These are phyloP conservation scores for Danionella dracula DNA, from an alignment of 2,797 vertebrate genomes.

Conservation along the genomic window DNA sequence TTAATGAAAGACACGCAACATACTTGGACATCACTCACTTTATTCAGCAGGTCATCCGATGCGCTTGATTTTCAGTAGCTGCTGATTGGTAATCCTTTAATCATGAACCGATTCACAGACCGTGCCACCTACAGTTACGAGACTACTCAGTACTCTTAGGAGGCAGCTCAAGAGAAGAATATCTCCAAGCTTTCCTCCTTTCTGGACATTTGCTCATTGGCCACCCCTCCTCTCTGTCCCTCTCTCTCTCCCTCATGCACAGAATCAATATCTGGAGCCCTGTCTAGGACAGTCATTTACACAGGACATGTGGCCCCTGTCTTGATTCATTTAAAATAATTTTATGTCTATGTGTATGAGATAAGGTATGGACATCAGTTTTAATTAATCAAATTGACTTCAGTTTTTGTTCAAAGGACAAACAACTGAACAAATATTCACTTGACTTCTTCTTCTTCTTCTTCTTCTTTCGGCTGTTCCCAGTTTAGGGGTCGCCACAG, in stretches of 20 bases:
- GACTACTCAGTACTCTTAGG: slow-evolving; percentile 40
- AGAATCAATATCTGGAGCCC: slow-evolving; percentile 24
- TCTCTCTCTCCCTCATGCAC: slow-evolving; percentile 2
- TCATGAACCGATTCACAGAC: slow-evolving; percentile 50
- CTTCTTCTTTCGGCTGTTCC: no score
- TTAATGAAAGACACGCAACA: background rate
- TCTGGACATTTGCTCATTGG: slow-evolving; percentile 33
- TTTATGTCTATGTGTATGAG: no score
- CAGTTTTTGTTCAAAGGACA: background rate
- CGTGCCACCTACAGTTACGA: slow-evolving; percentile 71
- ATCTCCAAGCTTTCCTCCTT: slow-evolving; percentile 31
- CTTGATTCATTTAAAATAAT: background rate
- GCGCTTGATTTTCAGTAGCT: slow-evolving; percentile 41
- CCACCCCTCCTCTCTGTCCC: slow-evolving; percentile 12
- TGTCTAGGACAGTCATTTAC: slow-evolving; percentile 13
- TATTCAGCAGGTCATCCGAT: slow-evolving; percentile 39
- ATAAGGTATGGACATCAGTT: background rate
- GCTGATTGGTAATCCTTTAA: slow-evolving; percentile 60
- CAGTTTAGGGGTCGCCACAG: no score
- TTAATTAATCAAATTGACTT: background rate
- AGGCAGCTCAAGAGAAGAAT: slow-evolving; percentile 35
- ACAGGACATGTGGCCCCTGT: background rate
- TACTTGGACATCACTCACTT: slow-evolving; percentile 57
- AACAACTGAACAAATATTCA: no score
- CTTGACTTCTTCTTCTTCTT: no score